Evolutionary conservation across 2,888 invertebrate genomes (phyloP).

Genomic region (Cataglyphis livida): DNA sequence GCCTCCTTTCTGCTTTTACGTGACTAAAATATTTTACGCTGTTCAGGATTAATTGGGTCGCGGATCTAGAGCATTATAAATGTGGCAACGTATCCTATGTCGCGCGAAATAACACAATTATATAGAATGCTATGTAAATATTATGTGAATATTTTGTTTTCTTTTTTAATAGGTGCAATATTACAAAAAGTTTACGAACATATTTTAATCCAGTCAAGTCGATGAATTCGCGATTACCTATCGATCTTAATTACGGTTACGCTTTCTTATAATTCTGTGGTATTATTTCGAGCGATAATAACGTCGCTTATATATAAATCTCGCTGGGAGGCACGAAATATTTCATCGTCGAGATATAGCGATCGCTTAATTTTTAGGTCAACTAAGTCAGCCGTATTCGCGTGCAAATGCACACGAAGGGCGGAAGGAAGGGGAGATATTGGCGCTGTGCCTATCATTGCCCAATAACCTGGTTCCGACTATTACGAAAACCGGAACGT

Average conservation of each 20-base stretch:
- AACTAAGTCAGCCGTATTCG: constrained; percentile 53
- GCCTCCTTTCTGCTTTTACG: constrained; percentile 4
- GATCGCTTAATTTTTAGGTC: constrained; percentile 55
- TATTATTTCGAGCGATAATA: constrained; percentile 21
- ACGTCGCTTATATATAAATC: constrained; percentile 23
- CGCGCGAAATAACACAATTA: background rate
- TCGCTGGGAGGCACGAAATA: constrained; percentile 11
- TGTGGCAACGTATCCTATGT: background rate
- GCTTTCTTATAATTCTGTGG: background rate
- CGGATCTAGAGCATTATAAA: constrained; percentile 23
- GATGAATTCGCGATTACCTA: background rate
- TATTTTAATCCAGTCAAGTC: background rate
- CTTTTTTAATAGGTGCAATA: background rate
- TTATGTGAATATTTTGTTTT: background rate
- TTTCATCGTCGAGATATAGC: constrained; percentile 42
- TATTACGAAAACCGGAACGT: constrained; percentile 49
- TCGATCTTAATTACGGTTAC: background rate
- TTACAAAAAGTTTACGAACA: background rate
- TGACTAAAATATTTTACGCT: constrained; percentile 28
- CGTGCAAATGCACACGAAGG: constrained; percentile 30
- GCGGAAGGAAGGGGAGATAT: constrained; percentile 7
- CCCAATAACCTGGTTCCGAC: constrained; percentile 52
- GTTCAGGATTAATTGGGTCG: constrained; percentile 20
- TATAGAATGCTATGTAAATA: background rate
- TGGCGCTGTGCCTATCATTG: constrained; percentile 55